Base-by-base conservation (phyloP, 2,888 invertebrate species). In the Latheticus oryzae region DNA sequence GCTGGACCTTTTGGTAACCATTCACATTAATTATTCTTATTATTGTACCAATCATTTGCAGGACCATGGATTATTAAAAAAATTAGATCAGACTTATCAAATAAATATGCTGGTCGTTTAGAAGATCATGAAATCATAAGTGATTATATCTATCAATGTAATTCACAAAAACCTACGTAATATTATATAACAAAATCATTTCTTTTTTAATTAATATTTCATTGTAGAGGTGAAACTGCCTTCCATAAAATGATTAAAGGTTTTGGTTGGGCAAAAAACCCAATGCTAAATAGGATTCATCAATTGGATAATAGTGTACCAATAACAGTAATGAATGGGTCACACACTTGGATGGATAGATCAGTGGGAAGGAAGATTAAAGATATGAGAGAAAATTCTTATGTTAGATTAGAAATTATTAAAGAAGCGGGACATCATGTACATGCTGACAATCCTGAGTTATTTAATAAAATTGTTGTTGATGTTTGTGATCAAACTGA, bases 71-170 rank as follows among this genome's bases (percentile, higher is more conserved):
- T 98, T 11, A 88, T 98, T 43, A 85, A 90, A 73, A 91, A 89
- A 77, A 87, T 92, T 0, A 81, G 97, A 17, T 92, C 96, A 0
- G 98, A 98, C 76, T 86, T 98, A 54, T 85, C 90, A 16, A 83
- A 87, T 65, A 95, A 97, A 76, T 97, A 92, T 79, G 77, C 86
- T 9, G 78, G 81, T 11, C 75, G 84, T 15, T 78, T 92, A 1
- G 87, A 91, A 47, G 86, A 89, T 2, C 84, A 87, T 13, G 82
- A 81, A 8, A 79, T 89, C n/a, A 87, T 97, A 70, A 87, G 93
- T 1, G 91, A 95, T 72, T 98, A 97, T 74, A 91, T 97, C 65
- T 96, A 96, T 77, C 97, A 97, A 76, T 97, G 96, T 75, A 98
- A 98, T 79, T 90, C 93, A 26, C 96, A 96, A 78, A 85, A 84